Evolutionary conservation across 1,140 invertebrate genomes (phyloP), one percentile per base, ranked within the genome.

Genomic region (Paraescarpia echinospica): DNA sequence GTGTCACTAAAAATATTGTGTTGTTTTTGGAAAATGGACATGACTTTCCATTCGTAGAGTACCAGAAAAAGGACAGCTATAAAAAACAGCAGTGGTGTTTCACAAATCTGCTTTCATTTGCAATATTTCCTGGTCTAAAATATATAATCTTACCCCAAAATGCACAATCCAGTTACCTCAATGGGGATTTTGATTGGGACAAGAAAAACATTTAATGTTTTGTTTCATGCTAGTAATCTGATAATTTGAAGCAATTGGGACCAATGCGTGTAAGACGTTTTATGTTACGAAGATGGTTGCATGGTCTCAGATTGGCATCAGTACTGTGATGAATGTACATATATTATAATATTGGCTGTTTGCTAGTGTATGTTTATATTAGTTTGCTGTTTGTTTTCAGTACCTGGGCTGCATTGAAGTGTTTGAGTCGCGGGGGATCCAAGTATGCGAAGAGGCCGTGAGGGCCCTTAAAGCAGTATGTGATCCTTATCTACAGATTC

Each of bases 341-440:
- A 27, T 6, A n/a, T n/a, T n/a, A 27, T 77, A 77, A 77, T 77
- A 77, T 77, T 77, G 59, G 22, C 59, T 77, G 59, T 77, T 77
- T 77, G 59, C 8, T 77, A 27, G 59, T 77, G 18, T 77, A 18
- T 77, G 59, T 77, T 90, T 35, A 34, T 31, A 90, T 90, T 35
- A 90, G 18, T 90, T 90, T 90, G 14, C 33, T 34, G 18, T 90
- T 93, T 94, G 93, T 77, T 97, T 97, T 34, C 95, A 98, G 97
- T 99, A 99, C 97, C 96, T 99, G 94, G 99, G 99, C 93, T 99
- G 98, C 96, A 98, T 99, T 0, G 99, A 99, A 97, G 99, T 99
- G 2, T 99, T 99, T 96, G 99, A 99, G 96, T 99, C 99, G 0
- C 97, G 99, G 95, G 99, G 99, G 33, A 99, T 99, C 99, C 98